Conservation (phyloP, 1,140 invertebrate genomes). For the Tetragnatha versicolor region DNA sequence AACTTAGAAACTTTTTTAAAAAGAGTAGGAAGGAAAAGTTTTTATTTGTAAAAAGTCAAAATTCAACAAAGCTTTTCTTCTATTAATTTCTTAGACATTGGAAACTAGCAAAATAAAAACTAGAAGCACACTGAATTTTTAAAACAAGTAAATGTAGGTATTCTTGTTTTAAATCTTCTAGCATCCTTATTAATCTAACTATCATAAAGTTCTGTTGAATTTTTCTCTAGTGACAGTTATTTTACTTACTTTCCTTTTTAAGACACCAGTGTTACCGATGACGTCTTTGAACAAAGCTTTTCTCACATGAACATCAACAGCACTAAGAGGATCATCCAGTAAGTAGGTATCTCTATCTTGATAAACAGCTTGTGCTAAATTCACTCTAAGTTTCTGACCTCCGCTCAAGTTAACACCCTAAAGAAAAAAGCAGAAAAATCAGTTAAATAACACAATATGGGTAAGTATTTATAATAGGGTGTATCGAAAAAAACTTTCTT, state of each 20-base stretch:
- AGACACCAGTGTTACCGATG: conserved; percentile 78
- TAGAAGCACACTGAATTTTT: too few relatives aligned
- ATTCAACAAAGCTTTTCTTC: too few relatives aligned
- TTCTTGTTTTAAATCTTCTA: neutral
- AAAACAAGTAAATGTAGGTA: neutral
- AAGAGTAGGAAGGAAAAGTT: too few relatives aligned
- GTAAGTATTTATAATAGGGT: too few relatives aligned
- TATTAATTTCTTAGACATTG: too few relatives aligned
- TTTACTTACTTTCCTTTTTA: conserved; percentile 72
- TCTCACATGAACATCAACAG: conserved; percentile 92
- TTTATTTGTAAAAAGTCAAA: too few relatives aligned
- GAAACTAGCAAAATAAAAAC: too few relatives aligned
- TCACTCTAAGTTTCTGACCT: conserved; percentile 97
- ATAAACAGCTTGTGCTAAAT: conserved; percentile 92
- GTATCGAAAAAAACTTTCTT: too few relatives aligned
- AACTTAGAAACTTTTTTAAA: too few relatives aligned
- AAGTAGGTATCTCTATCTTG: conserved; percentile 88
- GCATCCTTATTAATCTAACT: neutral
- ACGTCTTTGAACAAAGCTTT: conserved; percentile 95
- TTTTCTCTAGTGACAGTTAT: neutral
- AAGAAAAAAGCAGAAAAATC: too few relatives aligned
- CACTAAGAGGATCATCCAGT: conserved; percentile 94
- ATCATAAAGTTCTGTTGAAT: neutral
- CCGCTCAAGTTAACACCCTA: conserved; percentile 92
- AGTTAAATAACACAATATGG: too few relatives aligned